Percentiles rank a stretch among this genome's conserved stretches.
phyloP scores from a whole-genome alignment of 2,797 vertebrate genomes.

The Denticeps clupeoides region DNA sequence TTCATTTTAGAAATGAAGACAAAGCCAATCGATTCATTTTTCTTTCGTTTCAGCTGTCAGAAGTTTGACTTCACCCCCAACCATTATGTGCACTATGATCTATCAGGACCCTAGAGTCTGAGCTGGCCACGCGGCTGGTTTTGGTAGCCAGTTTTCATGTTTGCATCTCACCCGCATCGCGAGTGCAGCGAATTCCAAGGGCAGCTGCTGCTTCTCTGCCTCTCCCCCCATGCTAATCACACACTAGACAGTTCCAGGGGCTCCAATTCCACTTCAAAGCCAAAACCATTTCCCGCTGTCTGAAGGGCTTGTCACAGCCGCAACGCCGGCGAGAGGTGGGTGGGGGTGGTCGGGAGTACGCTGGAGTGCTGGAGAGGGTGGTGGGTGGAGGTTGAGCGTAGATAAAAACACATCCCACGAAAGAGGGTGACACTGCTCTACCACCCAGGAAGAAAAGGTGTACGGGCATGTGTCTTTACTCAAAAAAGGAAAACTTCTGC shows the following conservation, averaged over 20 bases:
- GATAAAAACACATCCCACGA: constrained; percentile 35
- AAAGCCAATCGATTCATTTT: no score
- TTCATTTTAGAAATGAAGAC: no score
- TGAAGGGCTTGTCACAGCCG: constrained; percentile 51
- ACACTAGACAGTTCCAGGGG: constrained; percentile 52
- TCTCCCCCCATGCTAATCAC: constrained; percentile 45
- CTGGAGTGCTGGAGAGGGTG: background rate
- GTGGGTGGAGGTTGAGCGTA: constrained; percentile 39
- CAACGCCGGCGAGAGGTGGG: constrained; percentile 15
- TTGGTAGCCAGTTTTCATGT: background rate
- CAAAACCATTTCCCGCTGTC: constrained; percentile 49
- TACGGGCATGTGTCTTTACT: constrained; percentile 34
- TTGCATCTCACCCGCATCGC: background rate
- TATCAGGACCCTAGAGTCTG: no score
- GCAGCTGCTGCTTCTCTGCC: background rate
- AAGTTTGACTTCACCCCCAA: no score
- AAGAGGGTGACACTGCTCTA: constrained; percentile 23
- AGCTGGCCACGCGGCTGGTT: background rate
- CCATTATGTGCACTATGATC: no score
- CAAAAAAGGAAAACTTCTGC: constrained; percentile 35
- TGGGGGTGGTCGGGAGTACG: constrained; percentile 3
- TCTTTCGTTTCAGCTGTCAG: no score
- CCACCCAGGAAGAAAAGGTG: constrained; percentile 29
- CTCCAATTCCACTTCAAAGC: constrained; percentile 64
- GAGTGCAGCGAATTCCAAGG: background rate